A percentile compares a stretch with the other conserved stretches of the same genome.
Conservation (phyloP, 2,888 invertebrate genomes). For the Mongoloraphidia duomilia region DNA sequence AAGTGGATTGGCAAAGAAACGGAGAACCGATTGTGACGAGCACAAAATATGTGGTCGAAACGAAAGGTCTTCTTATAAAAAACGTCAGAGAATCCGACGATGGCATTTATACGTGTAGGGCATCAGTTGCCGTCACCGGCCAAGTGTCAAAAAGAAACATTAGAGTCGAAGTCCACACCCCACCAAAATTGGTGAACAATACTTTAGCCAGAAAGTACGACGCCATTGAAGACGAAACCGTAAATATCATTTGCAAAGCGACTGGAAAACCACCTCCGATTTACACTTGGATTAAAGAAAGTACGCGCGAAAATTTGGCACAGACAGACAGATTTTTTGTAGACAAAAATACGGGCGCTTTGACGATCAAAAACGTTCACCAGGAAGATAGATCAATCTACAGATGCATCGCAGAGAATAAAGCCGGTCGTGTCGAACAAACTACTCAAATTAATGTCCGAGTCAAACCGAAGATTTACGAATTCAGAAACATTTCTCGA, state of each 20-base stretch:
- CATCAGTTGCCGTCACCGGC: constrained; percentile 70
- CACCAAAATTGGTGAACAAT: constrained; percentile 52
- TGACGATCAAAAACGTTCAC: constrained; percentile 59
- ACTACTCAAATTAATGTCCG: constrained; percentile 55
- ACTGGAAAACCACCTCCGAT: constrained; percentile 72
- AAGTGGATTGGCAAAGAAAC: constrained; percentile 76
- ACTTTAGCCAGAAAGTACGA: constrained; percentile 36
- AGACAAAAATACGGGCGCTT: constrained; percentile 51
- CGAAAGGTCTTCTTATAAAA: constrained; percentile 62
- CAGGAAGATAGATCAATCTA: constrained; percentile 69
- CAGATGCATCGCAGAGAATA: constrained; percentile 66
- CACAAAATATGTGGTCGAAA: constrained; percentile 57
- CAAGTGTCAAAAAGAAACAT: constrained; percentile 64
- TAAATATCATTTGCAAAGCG: constrained; percentile 61
- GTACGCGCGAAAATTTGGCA: constrained; percentile 56
- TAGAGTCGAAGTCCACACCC: constrained; percentile 62
- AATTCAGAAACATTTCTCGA: constrained; percentile 57
- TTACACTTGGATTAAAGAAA: constrained; percentile 69
- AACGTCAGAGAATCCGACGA: constrained; percentile 70
- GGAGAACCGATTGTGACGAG: constrained; percentile 52
- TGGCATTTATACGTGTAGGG: constrained; percentile 74
- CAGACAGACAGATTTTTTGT: constrained; percentile 53
- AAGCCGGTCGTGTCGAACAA: constrained; percentile 55
- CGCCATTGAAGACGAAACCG: constrained; percentile 60
- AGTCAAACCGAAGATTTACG: constrained; percentile 67